Evolutionary conservation across 2,113 vertebrate genomes (phyloP), one percentile per base, ranked within the genome.

Genomic region (Pygoscelis adeliae): DNA sequence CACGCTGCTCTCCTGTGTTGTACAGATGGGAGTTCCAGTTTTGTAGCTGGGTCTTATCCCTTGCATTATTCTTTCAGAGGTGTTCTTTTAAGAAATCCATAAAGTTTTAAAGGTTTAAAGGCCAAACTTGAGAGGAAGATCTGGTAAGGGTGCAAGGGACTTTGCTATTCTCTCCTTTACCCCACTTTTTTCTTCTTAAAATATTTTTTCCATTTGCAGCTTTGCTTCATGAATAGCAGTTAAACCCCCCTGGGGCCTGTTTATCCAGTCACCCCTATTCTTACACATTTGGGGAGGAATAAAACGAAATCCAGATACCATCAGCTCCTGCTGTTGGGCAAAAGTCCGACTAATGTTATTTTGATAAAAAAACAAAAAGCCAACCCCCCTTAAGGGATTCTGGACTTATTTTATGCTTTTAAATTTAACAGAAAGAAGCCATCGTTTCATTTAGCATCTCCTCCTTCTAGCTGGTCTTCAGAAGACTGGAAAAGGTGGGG

Each of bases 81-180:
- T 58, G 27, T 77, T 87, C 78, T 96, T 96, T 96, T 62, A 87
- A 90, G 83, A 89, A 66, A 89, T 70, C 29, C 66, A 55, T 93
- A 34, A 88, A 72, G 62, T 94, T 94, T 81, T 87, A 87, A 67
- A 96, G 84, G 93, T 96, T 76, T 91, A 91, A 90, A 96, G 87
- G 78, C 83, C 90, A 79, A 55, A 86, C 87, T 52, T 70, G 86
- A 88, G 96, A 91, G 88, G 76, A 88, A 93, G 86, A 63, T 96
- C 89, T 86, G 67, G 69, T 79, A 66, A 91, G n/a, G 30, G 34
- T 84, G 44, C 19, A 71, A 90, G 15, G 22, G 53, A 61, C 66
- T 86, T 91, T 26, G 30, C 65, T 92, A 32, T 87, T 89, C 36
- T 34, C 27, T 96, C 34, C 69, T 72, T 73, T 70, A 36, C 20